These are phyloP conservation scores for Balaeniceps rex DNA, from an alignment of 2,113 vertebrate genomes.

Conservation along the genomic window DNA sequence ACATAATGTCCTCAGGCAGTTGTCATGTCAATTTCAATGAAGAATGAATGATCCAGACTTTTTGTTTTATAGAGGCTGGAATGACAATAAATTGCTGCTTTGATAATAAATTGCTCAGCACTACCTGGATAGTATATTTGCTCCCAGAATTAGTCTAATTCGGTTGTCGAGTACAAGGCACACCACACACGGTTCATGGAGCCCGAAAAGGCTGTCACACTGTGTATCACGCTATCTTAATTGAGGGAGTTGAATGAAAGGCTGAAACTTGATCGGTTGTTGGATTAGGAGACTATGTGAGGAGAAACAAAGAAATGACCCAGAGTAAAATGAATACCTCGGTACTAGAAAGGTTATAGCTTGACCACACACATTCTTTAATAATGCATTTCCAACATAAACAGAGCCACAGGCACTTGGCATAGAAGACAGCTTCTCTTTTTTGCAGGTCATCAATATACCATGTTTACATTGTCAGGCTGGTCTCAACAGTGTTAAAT, in stretches of 20 bases:
- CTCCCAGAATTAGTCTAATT: not conserved
- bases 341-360: constrained; percentile 25
- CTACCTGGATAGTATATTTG: not conserved
- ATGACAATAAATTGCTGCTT: not conserved
- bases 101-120: not conserved
- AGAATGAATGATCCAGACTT: not conserved
- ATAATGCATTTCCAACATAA: constrained; percentile 63
- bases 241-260: constrained; percentile 11
- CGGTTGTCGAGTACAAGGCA: not conserved
- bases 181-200: not conserved
- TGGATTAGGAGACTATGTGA: constrained; percentile 35
- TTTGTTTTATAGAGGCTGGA: not conserved
- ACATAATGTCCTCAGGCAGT: not conserved
- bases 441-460: constrained; percentile 64
- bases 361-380: constrained; percentile 65
- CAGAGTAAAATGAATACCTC: constrained; percentile 26
- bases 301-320: constrained; percentile 59
- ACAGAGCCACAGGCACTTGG: constrained; percentile 57
- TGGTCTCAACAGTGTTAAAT: constrained; percentile 58
- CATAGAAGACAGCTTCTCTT: constrained; percentile 55
- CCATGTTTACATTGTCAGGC: constrained; percentile 55
- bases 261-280: constrained; percentile 44
- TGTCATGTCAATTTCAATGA: not conserved
- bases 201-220: not conserved
- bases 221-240: not conserved